Percentiles rank a stretch among this genome's conserved stretches.
Conservation (phyloP, 1,140 invertebrate species). For the Papilio aristodemus region DNA sequence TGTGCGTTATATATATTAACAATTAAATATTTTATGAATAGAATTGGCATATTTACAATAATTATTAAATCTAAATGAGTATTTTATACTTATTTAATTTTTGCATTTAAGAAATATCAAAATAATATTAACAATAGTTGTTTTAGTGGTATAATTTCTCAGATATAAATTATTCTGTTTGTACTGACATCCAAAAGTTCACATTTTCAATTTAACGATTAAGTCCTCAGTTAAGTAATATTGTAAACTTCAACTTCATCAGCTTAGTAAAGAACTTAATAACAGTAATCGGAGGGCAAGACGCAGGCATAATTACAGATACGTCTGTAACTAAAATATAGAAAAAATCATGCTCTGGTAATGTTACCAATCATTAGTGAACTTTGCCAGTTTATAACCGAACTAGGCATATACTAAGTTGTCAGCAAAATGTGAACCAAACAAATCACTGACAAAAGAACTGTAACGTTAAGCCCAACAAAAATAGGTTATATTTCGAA, state of each 20-base stretch:
- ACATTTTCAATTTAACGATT: not conserved
- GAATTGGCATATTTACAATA: not conserved
- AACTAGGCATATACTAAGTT: too few species aligned
- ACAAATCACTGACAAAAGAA: too few species aligned
- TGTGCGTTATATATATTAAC: not conserved
- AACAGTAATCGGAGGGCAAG: not conserved
- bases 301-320: not conserved
- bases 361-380: not conserved
- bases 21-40: not conserved
- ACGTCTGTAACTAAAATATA: not conserved
- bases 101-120: not conserved
- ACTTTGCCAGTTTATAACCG: not conserved
- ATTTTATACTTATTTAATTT: not conserved
- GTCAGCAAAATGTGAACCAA: too few species aligned
- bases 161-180: not conserved
- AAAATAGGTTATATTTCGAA: too few species aligned
- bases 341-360: too few species aligned
- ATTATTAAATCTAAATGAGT: not conserved
- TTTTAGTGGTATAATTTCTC: not conserved
- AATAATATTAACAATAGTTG: not conserved
- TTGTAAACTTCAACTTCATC: not conserved
- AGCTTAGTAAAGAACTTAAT: constrained; percentile 4
- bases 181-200: not conserved
- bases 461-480: too few species aligned
- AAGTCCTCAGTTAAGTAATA: too few species aligned